Evolutionary conservation across 1,140 invertebrate species (phyloP).

Genomic region (Chionoecetes opilio): DNA sequence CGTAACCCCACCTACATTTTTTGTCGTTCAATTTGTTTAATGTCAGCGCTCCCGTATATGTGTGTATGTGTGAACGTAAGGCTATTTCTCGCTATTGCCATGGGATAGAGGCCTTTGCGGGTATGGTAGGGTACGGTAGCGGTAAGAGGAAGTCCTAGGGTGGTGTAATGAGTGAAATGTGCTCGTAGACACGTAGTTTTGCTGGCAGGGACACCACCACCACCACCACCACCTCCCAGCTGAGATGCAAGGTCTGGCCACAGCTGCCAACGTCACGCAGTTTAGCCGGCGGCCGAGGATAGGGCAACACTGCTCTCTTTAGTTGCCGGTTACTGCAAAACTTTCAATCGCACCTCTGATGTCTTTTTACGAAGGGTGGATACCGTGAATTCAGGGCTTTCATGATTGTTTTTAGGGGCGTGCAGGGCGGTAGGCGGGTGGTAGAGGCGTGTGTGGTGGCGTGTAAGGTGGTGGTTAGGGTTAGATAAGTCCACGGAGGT

Average conservation of each 20-base stretch:
- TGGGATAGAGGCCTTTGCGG: neutral
- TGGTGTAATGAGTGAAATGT: conserved; percentile 24
- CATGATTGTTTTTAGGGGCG: neutral
- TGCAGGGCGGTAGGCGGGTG: neutral
- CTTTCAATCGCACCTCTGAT: conserved; percentile 42
- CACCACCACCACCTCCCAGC: neutral
- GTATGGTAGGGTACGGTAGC: neutral
- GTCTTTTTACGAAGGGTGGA: conserved; percentile 11
- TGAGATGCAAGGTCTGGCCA: conserved; percentile 65
- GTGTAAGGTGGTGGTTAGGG: conserved; percentile 13
- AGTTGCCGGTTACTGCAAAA: conserved; percentile 71
- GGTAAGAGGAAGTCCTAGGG: neutral
- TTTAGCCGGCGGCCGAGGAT: conserved; percentile 76
- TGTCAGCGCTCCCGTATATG: neutral
- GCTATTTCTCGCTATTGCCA: neutral
- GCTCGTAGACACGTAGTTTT: conserved; percentile 37
- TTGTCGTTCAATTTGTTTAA: neutral
- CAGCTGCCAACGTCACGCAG: conserved; percentile 72
- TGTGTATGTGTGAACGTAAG: neutral
- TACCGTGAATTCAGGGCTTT: neutral
- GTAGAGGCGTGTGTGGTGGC: neutral
- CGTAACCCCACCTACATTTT: neutral
- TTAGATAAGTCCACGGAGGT: conserved; percentile 45
- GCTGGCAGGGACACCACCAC: conserved; percentile 1
- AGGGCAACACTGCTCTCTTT: conserved; percentile 65